These are phyloP conservation scores for Xiphorhynchus erythropygius DNA, from an alignment of 2,797 vertebrate species.

Conservation along the genomic window DNA sequence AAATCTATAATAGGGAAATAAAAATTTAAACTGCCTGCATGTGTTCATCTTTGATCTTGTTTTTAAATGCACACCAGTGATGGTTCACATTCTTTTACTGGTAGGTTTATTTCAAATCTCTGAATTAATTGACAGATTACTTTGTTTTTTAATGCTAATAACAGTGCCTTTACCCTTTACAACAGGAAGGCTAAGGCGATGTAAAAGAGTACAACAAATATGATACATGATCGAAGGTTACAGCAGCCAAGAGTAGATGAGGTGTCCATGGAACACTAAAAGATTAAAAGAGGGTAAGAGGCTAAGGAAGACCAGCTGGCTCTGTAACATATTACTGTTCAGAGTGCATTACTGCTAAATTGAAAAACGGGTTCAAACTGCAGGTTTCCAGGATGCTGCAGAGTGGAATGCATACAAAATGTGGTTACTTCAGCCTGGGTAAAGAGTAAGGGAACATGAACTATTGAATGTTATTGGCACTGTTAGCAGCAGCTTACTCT, in stretches of 20 bases:
- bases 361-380: constrained; percentile 17
- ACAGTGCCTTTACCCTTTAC: neutral
- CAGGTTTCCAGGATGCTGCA: neutral
- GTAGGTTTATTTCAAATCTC: neutral
- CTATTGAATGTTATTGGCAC: neutral
- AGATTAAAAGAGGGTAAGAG: constrained; percentile 57
- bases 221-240: neutral
- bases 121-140: neutral
- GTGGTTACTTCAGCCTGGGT: neutral
- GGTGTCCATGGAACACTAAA: neutral
- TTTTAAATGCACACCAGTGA: neutral
- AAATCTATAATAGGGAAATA: neutral
- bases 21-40: neutral
- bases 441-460: neutral
- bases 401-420: neutral
- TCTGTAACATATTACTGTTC: neutral
- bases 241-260: neutral
- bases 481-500: neutral
- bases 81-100: neutral
- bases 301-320: constrained; percentile 53
- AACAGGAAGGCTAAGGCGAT: neutral
- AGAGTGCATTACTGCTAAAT: constrained; percentile 24
- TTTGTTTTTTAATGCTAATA: neutral
- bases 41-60: neutral
- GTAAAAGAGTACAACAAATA: neutral